Evolutionary conservation across 2,797 vertebrate species (phyloP).

Genomic region (Notoglanidium macrostoma): DNA sequence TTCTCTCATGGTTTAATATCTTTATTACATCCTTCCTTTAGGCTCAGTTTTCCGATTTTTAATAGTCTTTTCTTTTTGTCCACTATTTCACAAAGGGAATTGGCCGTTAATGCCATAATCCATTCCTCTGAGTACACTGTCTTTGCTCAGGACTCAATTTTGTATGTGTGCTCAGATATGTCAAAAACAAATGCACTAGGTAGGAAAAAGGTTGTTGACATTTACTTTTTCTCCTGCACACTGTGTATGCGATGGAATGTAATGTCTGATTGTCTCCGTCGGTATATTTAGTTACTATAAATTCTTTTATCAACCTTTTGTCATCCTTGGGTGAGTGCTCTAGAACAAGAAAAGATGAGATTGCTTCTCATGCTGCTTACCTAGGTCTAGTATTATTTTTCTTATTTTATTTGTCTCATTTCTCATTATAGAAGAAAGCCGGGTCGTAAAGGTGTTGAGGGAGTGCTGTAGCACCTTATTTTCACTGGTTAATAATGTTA

Average conservation of each 20-base stretch:
- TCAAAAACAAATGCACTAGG: background rate
- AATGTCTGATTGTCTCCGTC: conserved; percentile 16
- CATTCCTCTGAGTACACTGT: background rate
- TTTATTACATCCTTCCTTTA: conserved; percentile 24
- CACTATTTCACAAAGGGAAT: conserved; percentile 15
- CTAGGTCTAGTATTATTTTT: background rate
- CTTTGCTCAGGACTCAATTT: background rate
- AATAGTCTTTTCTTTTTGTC: conserved; percentile 28
- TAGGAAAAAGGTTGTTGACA: background rate
- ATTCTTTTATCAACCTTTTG: conserved; percentile 27
- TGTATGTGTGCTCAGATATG: background rate
- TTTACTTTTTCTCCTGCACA: background rate
- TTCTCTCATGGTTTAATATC: conserved; percentile 29
- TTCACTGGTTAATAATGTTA: conserved; percentile 27
- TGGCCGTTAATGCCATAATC: background rate
- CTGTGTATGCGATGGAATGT: background rate
- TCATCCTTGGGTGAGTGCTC: conserved; percentile 10
- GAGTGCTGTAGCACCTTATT: conserved; percentile 23
- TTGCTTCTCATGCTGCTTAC: conserved; percentile 7
- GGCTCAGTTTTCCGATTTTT: conserved; percentile 11
- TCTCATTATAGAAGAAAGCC: conserved; percentile 7
- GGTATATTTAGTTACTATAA: conserved; percentile 10
- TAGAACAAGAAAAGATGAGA: conserved; percentile 15
- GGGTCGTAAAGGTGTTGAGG: conserved; percentile 20
- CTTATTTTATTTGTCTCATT: conserved; percentile 20